These are phyloP conservation scores for Timema cristinae DNA, from an alignment of 2,888 invertebrate species.

Conservation along the genomic window DNA sequence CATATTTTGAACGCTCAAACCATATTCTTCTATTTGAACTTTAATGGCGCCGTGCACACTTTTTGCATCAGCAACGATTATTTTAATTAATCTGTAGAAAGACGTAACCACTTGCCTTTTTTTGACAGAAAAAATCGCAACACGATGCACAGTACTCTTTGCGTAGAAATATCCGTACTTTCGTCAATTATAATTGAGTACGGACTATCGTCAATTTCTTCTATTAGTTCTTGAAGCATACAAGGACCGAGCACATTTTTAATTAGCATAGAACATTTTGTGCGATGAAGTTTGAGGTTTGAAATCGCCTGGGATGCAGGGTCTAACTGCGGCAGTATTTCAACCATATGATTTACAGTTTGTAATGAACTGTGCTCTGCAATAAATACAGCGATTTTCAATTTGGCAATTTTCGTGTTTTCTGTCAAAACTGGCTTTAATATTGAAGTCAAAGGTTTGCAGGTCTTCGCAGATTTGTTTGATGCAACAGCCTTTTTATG, in stretches of 20 bases:
- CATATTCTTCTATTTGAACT: too few species aligned
- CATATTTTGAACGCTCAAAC: too few species aligned
- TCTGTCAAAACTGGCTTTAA: too few species aligned
- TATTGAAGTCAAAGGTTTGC: too few species aligned
- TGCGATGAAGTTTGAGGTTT: constrained; percentile 5
- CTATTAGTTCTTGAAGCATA: constrained; percentile 1
- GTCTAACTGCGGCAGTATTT: constrained; percentile 1
- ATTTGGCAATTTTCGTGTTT: not conserved
- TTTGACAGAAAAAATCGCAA: constrained; percentile 5
- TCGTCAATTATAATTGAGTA: constrained; percentile 1
- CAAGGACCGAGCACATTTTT: too few species aligned
- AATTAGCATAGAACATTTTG: not conserved
- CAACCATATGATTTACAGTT: not conserved
- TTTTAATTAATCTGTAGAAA: too few species aligned
- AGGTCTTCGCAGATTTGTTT: too few species aligned
- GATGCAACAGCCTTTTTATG: too few species aligned
- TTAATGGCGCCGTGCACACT: too few species aligned
- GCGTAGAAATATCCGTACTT: not conserved
- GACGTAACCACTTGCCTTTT: not conserved
- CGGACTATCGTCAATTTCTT: constrained; percentile 1
- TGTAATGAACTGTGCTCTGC: constrained; percentile 5
- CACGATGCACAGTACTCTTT: not conserved
- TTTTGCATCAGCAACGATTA: too few species aligned
- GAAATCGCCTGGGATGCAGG: constrained; percentile 1
- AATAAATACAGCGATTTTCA: constrained; percentile 1